Evolutionary conservation across 2,797 vertebrate genomes (phyloP).

Genomic region (Scolopax rusticola): DNA sequence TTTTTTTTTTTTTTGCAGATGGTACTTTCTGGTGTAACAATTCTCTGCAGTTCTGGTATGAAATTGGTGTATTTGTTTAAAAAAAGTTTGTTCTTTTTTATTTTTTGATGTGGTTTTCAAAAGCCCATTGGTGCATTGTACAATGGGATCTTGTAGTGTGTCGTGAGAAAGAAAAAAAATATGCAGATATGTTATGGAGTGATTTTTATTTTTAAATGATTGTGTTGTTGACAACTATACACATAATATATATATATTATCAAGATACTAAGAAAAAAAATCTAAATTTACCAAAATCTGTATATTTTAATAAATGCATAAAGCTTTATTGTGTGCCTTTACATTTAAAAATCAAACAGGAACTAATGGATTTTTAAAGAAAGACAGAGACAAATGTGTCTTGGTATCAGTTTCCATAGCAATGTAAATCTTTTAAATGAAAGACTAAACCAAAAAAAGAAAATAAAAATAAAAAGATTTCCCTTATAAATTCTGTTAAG

Average conservation of each 20-base stretch:
- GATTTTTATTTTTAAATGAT: constrained; percentile 82
- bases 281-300: constrained; percentile 84
- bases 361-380: constrained; percentile 63
- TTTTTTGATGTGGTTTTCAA: constrained; percentile 80
- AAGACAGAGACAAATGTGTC: constrained; percentile 57
- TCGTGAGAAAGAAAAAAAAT: constrained; percentile 88
- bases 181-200: constrained; percentile 86
- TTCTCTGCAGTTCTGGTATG: constrained; percentile 84
- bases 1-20: constrained; percentile 65
- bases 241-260: constrained; percentile 60
- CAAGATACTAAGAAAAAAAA: constrained; percentile 74
- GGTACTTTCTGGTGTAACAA: constrained; percentile 85
- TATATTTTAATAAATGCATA: constrained; percentile 89
- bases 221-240: constrained; percentile 75
- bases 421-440: constrained; percentile 61
- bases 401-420: constrained; percentile 58
- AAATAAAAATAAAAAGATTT: background rate
- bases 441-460: constrained; percentile 34
- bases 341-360: constrained; percentile 63
- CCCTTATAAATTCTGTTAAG: constrained; percentile 43
- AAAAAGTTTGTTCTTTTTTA: constrained; percentile 56
- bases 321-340: constrained; percentile 85
- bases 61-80: constrained; percentile 84
- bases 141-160: constrained; percentile 90
- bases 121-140: constrained; percentile 89